Evolutionary conservation across 2,797 vertebrate species (phyloP), one percentile per base, ranked within the genome.

Genomic region (Megaceryle alcyon): DNA sequence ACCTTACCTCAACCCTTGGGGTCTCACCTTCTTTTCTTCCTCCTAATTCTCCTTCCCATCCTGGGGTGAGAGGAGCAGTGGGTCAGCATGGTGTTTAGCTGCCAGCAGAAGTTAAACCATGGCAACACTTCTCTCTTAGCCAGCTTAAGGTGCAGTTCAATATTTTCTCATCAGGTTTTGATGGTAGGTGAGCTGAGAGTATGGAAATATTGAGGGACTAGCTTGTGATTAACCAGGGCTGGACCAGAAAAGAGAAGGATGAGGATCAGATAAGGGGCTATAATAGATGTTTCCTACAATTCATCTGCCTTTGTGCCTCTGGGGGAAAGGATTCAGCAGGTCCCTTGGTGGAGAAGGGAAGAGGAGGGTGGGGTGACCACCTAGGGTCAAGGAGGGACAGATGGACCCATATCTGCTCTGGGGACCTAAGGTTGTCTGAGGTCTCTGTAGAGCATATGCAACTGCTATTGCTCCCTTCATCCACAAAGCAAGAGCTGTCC

Each of bases 381-480:
- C 15, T 21, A 29, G 41, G 31, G 3, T 15, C 6, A 4, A 29
- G 43, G 35, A 91, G 14, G n/a, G 9, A 56, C 2, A 2, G 20
- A n/a, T 35, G 23, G 14, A 7, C 33, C 12, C 3, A 18, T 1
- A 0, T 16, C 39, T 1, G 0, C 9, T 46, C 4, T 12, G 48
- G 49, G 29, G n/a, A 46, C 23, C 19, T 59, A 56, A 56, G 26
- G 39, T 14, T 54, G 9, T 59, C 78, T 56, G 78, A 92, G n/a
- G 35, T 64, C 25, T 75, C 41, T 76, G n/a, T 65, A 82, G 63
- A 54, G 39, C 48, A 68, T 26, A 7, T 7, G 18, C 19, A 51
- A 61, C 14, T 51, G 60, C 57, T 8, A 1, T 19, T 61, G 12
- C 5, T 65, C 9, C 25, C 22, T 88, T 79, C 18, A 5, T 73